Base-by-base conservation (phyloP, 2,888 invertebrate genomes). In the Stegophylla sp. region DNA sequence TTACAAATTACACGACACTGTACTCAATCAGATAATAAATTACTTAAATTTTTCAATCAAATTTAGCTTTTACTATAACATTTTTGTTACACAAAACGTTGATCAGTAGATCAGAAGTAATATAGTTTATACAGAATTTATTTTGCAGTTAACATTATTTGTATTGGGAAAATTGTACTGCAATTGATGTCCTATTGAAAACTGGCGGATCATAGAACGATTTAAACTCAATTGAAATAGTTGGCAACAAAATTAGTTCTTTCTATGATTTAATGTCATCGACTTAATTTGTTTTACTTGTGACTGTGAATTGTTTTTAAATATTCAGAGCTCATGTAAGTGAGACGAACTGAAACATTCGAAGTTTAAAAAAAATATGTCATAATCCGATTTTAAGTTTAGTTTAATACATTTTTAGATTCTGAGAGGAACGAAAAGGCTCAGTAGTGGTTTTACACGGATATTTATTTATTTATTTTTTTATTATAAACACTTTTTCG, bases 161-260 rank as follows among this genome's bases (percentile, higher is more conserved):
- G 28, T 43, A 43, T 69, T n/a, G 56, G 20, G 28, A 69, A 34
- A 2, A 0, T 0, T 51, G 23, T 51, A 28, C 7, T 20, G 12
- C 28, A 69, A 13, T n/a, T 59, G 59, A 73, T n/a, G n/a, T n/a
- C 73, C 56, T 72, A 72, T 41, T 72, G 26, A 41, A 3, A 23
- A 34, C 20, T 53, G 53, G 53, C 5, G 59, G 56, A 59, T 59
- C 12, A 17, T 26, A 59, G 4, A 73, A 45, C 26, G 10, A 72
- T 59, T 72, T 72, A 72, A 59, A 43, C 56, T 43, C 13, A 73
- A 73, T 59, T 13, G 10, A 59, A 73, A 73, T 73, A 61, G 45
- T 61, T 73, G 73, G 73, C 73, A 61, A 61, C 45, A n/a, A n/a
- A n/a, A n/a, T n/a, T 3, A n/a, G 12, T 43, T 9, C n/a, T 13